Percentiles rank a stretch among this genome's conserved stretches.
Evolutionary conservation across 2,797 vertebrate genomes (phyloP).

Genomic region (Hylomyscus alleni): DNA sequence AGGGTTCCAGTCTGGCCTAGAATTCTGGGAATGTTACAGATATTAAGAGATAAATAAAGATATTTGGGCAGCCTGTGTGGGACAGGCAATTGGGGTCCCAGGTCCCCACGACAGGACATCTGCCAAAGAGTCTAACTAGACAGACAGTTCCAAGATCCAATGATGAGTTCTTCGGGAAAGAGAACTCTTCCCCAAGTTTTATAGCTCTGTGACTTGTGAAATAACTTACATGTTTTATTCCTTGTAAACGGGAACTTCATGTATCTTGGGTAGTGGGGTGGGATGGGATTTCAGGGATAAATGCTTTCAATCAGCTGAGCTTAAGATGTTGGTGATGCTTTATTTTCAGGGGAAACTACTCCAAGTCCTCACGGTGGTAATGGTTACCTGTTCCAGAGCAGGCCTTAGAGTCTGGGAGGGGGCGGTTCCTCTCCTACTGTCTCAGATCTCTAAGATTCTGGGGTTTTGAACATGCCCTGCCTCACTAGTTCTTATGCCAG

Average conservation of each 20-base stretch:
- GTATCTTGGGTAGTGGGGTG: neutral
- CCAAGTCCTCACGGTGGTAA: neutral
- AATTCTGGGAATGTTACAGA: neutral
- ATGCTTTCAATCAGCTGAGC: too few species aligned
- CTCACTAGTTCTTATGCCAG: neutral
- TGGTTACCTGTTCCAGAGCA: neutral
- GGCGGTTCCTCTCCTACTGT: too few species aligned
- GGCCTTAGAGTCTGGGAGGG: too few species aligned
- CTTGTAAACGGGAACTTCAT: neutral
- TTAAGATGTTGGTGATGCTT: too few species aligned
- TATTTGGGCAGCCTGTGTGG: neutral
- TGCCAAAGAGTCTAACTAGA: neutral
- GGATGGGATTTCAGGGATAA: neutral
- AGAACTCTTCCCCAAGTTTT: neutral
- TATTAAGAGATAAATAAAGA: neutral
- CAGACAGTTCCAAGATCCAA: neutral
- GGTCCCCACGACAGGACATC: neutral
- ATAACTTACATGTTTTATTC: neutral
- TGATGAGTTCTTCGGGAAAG: too few species aligned
- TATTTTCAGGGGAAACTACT: too few species aligned
- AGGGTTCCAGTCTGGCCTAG: too few species aligned
- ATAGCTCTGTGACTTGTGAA: neutral
- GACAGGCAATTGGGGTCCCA: neutral
- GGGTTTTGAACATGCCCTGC: neutral
- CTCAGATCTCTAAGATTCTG: too few species aligned